phyloP scores from a whole-genome alignment of 2,797 vertebrate genomes.

The Crypturellus tataupa region DNA sequence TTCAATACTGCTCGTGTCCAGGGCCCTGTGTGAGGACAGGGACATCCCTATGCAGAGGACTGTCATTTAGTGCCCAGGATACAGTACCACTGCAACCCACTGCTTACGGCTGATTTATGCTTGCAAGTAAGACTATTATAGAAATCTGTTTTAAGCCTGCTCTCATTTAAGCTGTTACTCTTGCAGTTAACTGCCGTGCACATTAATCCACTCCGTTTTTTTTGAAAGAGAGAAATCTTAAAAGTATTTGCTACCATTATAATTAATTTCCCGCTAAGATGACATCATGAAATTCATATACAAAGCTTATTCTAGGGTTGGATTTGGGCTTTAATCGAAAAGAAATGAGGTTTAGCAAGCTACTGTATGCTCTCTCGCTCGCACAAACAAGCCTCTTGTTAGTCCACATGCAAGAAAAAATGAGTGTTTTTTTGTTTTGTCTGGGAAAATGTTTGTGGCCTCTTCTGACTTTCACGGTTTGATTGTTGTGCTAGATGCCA shows the following conservation, averaged over 20 bases:
- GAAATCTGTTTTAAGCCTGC: conserved; percentile 12
- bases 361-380: not conserved
- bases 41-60: conserved; percentile 4
- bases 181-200: not conserved
- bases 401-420: not conserved
- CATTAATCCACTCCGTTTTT: not conserved
- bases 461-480: not conserved
- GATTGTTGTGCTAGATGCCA: not conserved
- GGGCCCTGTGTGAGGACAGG: conserved; percentile 5
- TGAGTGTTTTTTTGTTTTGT: not conserved
- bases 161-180: conserved; percentile 1
- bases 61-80: conserved; percentile 40
- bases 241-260: not conserved
- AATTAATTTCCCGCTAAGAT: not conserved
- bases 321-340: not conserved
- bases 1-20: not conserved
- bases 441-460: not conserved
- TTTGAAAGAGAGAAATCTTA: not conserved
- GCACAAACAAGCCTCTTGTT: not conserved
- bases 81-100: conserved; percentile 51
- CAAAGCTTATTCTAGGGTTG: not conserved
- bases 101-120: conserved; percentile 41
- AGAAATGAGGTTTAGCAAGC: not conserved
- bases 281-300: not conserved
- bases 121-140: not conserved